phyloP scores from a whole-genome alignment of 2,797 vertebrate species.

The Allobates femoralis region DNA sequence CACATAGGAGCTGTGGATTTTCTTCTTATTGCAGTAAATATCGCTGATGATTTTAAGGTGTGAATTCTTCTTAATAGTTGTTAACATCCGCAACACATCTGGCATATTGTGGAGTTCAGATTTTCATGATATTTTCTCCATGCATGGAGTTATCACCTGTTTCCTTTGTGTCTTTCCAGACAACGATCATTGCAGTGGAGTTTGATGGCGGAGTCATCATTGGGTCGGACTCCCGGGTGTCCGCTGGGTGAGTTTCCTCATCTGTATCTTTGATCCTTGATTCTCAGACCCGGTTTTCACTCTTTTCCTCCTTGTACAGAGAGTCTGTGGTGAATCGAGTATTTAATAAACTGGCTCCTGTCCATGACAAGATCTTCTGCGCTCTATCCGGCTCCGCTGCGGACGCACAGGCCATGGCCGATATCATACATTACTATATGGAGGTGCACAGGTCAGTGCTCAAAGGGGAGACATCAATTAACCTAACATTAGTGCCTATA shows the following conservation, averaged over 20 bases:
- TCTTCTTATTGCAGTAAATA: no score
- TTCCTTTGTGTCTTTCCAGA: slow-evolving; percentile 71
- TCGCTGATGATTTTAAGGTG: no score
- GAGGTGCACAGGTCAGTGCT: slow-evolving; percentile 82
- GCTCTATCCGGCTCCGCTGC: slow-evolving; percentile 85
- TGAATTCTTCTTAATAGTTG: no score
- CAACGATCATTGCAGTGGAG: slow-evolving; percentile 86
- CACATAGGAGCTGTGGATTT: no score
- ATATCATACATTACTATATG: slow-evolving; percentile 82
- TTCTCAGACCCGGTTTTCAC: background rate
- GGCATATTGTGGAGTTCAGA: no score
- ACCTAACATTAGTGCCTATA: background rate
- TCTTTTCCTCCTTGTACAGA: slow-evolving; percentile 66
- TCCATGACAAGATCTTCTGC: slow-evolving; percentile 85
- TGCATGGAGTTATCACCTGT: no score
- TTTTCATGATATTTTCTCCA: no score
- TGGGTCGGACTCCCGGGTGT: slow-evolving; percentile 88
- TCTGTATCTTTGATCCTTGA: background rate
- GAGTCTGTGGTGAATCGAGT: slow-evolving; percentile 80
- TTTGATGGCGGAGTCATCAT: slow-evolving; percentile 84
- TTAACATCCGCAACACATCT: no score
- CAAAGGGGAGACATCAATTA: background rate
- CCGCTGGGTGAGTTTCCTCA: slow-evolving; percentile 85
- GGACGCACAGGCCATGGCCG: slow-evolving; percentile 82
- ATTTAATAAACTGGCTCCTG: slow-evolving; percentile 86